Base-by-base conservation (phyloP, 2,113 vertebrate genomes). In the Noctilio leporinus region DNA sequence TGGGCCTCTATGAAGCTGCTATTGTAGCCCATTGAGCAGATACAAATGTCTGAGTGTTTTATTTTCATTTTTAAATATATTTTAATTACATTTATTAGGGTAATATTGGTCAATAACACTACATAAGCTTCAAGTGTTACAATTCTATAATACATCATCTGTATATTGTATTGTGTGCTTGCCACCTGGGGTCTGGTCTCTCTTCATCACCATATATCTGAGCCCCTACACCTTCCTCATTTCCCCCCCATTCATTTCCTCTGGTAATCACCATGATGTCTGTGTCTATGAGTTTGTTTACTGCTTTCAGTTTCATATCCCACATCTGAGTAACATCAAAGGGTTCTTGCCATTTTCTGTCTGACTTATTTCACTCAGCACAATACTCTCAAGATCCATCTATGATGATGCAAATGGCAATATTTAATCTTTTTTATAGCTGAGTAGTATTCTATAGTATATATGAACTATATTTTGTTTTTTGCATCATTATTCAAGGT, bases 1-100 rank as follows among this genome's bases (percentile, higher is more conserved):
- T 17, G 0, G 0, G 28, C 10, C 38, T 24, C 88, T 86, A 11
- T 0, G 19, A 96, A 81, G 72, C 92, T 69, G 85, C 81, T 10
- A 81, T 70, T 57, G 55, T 90, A 91, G 85, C 86, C 96, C 94
- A 38, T 12, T 85, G 93, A 89, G 91, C 89, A 96, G 97, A 95
- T 82, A 97, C 45, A 77, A 80, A 96, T 75, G 89, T 69, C 91
- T 30, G 62, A 72, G 35, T 24, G 1, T 55, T 76, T 51, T 57
- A 57, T 28, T 73, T 59, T 47, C 45, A 73, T 30, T 47, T 67
- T 69, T 38, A 69, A 69, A 69, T 69, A 38, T 38, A 38, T 38
- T 35, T 73, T 73, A 4, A 47, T 47, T 73, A 19, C 45, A 30
- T 45, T 28, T 47, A 73, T 47, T 73, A 73, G 43, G 70, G 38